phyloP scores from a whole-genome alignment of 2,888 invertebrate genomes.

The Trichogramma dendrolimi region DNA sequence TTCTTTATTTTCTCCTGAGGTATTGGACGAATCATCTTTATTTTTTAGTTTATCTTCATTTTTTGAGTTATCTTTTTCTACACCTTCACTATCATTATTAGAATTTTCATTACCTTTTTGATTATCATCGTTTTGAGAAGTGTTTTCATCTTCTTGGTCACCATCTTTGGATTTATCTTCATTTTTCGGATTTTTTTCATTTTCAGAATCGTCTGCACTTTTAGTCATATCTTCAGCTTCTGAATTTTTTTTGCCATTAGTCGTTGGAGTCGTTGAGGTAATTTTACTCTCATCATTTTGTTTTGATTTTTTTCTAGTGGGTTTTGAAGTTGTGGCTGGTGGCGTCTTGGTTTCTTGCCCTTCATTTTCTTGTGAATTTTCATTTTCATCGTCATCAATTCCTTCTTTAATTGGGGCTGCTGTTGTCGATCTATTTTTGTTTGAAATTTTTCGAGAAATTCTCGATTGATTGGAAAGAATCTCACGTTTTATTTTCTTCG shows the following conservation, averaged over 20 bases:
- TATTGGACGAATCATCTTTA: neutral
- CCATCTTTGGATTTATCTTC: too few species aligned
- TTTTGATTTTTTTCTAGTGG: constrained; percentile 54
- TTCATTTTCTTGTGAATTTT: too few species aligned
- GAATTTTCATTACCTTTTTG: neutral
- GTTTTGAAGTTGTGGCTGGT: too few species aligned
- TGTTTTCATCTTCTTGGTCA: neutral
- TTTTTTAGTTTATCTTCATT: neutral
- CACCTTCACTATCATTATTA: neutral
- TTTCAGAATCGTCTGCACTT: constrained; percentile 73
- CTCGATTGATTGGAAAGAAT: too few species aligned
- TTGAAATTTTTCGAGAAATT: too few species aligned
- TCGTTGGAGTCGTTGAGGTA: constrained; percentile 92
- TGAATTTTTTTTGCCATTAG: constrained; percentile 98
- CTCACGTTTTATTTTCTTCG: too few species aligned
- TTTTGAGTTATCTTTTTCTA: neutral
- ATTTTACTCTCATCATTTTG: constrained; percentile 97
- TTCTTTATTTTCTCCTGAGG: neutral
- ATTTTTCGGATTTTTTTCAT: too few species aligned
- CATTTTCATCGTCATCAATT: too few species aligned
- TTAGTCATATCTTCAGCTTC: constrained; percentile 80
- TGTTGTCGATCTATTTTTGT: too few species aligned
- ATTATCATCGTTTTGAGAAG: neutral
- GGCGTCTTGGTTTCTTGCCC: too few species aligned
- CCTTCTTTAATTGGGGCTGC: too few species aligned